Evolutionary conservation across 2,797 vertebrate genomes (phyloP), one percentile per base, ranked within the genome.

Genomic region (Centroberyx gerrardi): DNA sequence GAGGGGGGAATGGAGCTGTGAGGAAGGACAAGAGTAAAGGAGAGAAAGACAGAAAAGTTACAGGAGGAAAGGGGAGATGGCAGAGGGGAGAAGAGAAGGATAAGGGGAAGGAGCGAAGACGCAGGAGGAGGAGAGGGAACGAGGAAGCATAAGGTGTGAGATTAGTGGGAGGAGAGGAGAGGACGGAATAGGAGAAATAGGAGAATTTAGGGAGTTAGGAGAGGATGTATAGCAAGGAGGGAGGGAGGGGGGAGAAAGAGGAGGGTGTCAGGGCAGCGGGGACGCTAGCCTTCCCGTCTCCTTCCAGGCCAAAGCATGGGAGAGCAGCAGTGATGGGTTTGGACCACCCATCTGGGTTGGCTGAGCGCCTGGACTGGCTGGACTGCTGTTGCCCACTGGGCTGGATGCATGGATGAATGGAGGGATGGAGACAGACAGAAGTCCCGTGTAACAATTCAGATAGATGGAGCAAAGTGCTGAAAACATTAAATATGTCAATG

Each of bases 261-360:
- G 49, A 78, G 49, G 72, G 78, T 82, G 78, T 80, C 29, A 33
- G 68, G 68, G 67, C 72, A 82, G 81, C 66, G 65, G 77, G 82
- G 81, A 85, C 83, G 64, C 66, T 49, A 54, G 60, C 55, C 28
- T 48, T 5, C 40, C 31, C 33, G 40, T 28, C 48, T 44, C 49
- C 59, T 72, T 18, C 28, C 58, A 46, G 71, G 78, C 76, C 68
- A 58, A 69, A 76, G 71, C 78, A 53, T 75, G 79, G 61, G 74
- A 72, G 65, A 76, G 64, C 68, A 49, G 76, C 54, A 2, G 72
- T 75, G 88, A 90, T 83, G 64, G 78, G 72, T 82, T 48, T 74
- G 74, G 93, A 92, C 92, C 93, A 94, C 92, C 90, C 91, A 93
- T 84, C 62, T 81, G 81, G 82, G 81, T 64, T 91, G 90, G 88